Conservation (phyloP, 2,888 invertebrate genomes). For the Sarcophaga subvicina region DNA sequence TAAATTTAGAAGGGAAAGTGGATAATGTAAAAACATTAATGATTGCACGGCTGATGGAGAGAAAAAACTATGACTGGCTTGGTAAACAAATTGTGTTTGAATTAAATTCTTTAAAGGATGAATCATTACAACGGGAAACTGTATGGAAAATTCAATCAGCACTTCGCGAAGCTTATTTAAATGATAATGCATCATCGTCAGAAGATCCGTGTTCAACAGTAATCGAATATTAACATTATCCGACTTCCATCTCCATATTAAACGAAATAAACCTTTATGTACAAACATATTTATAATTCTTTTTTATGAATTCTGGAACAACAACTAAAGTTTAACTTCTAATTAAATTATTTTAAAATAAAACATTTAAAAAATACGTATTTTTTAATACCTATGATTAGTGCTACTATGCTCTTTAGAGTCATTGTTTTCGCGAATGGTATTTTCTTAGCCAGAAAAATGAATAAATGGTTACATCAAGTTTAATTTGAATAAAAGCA, state of each 20-base stretch:
- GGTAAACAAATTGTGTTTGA: slow-evolving; percentile 25
- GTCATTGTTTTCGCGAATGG: no score
- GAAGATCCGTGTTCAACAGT: background rate
- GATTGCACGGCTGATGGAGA: slow-evolving; percentile 9
- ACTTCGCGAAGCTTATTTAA: slow-evolving; percentile 35
- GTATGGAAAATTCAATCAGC: slow-evolving; percentile 8
- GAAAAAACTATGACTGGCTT: slow-evolving; percentile 26
- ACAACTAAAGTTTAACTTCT: no score
- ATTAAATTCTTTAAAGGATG: slow-evolving; percentile 13
- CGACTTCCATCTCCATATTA: no score
- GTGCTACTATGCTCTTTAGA: no score
- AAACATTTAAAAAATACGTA: no score
- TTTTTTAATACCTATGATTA: no score
- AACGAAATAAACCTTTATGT: background rate
- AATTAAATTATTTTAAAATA: no score
- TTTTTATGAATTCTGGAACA: no score
- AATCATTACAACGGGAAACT: background rate
- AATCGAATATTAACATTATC: background rate
- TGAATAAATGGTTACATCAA: no score
- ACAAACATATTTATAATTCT: background rate
- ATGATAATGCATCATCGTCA: background rate
- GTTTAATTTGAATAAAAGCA: no score
- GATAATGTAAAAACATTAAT: slow-evolving; percentile 5
- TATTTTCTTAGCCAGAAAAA: no score
- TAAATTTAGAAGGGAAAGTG: background rate